Evolutionary conservation across 2,888 invertebrate species (phyloP).

Genomic region (Seira ritae): DNA sequence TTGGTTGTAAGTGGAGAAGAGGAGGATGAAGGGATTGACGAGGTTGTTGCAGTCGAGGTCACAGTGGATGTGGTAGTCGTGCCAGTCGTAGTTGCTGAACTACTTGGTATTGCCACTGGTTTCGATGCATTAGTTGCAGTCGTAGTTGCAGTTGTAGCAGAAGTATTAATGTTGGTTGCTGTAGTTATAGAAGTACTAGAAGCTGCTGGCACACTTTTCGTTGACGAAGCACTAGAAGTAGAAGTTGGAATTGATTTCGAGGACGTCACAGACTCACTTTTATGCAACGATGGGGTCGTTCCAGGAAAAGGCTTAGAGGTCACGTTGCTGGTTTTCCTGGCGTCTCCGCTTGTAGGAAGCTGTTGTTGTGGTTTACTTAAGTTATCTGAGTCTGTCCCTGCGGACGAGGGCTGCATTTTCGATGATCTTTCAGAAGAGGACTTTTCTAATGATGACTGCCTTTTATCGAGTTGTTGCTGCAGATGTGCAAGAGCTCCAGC

Average conservation of each 20-base stretch:
- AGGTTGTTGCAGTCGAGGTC: slow-evolving; percentile 11
- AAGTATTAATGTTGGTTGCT: slow-evolving; percentile 11
- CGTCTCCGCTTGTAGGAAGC: slow-evolving; percentile 28
- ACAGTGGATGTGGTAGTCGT: slow-evolving; percentile 5
- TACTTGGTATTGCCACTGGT: background rate
- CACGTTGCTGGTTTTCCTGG: slow-evolving; percentile 20
- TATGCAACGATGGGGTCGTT: too few relatives aligned
- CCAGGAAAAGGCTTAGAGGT: slow-evolving; percentile 5
- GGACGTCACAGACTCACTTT: too few relatives aligned
- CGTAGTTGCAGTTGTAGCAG: slow-evolving; percentile 31
- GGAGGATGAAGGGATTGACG: slow-evolving; percentile 30
- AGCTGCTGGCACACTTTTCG: background rate
- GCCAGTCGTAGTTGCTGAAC: background rate
- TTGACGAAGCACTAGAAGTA: background rate
- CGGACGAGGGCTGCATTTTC: slow-evolving; percentile 19
- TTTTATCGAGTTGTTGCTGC: slow-evolving; percentile 27
- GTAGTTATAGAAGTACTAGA: slow-evolving; percentile 4
- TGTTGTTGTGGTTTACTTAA: slow-evolving; percentile 27
- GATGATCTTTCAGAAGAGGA: slow-evolving; percentile 11
- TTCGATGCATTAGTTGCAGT: slow-evolving; percentile 21
- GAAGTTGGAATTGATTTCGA: background rate
- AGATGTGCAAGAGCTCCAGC: slow-evolving; percentile 15
- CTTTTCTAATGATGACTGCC: slow-evolving; percentile 55
- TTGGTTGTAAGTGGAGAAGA: slow-evolving; percentile 29
- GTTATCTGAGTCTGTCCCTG: slow-evolving; percentile 15